Evolutionary conservation across 2,113 vertebrate species (phyloP).

Genomic region (Gobiocypris rarus): DNA sequence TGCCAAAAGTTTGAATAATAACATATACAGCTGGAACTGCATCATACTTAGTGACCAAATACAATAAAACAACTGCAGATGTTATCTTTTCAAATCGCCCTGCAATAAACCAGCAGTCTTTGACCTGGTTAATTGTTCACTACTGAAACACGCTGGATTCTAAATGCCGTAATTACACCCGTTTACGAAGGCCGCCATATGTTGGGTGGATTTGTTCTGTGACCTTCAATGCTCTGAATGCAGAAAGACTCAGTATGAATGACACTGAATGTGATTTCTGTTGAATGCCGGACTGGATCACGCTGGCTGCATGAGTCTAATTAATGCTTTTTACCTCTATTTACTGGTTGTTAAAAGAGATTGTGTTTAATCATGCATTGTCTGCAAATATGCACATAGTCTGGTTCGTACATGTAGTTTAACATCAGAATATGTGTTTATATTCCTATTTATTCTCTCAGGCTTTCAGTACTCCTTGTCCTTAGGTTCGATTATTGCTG

Average conservation of each 20-base stretch:
- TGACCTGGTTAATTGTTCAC: conserved; percentile 39
- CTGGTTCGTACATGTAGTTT: background rate
- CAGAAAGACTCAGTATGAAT: conserved; percentile 48
- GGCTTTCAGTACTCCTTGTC: too few relatives aligned
- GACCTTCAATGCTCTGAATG: conserved; percentile 23
- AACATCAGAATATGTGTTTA: background rate
- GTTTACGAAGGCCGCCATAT: background rate
- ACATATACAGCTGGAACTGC: background rate
- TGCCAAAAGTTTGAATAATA: too few relatives aligned
- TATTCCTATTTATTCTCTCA: too few relatives aligned
- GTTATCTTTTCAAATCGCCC: background rate
- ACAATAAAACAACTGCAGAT: background rate
- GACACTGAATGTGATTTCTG: conserved; percentile 48
- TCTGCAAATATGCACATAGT: background rate
- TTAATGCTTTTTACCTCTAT: background rate
- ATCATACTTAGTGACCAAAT: background rate
- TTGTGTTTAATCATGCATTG: background rate
- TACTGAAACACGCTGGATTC: too few relatives aligned
- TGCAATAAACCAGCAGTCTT: conserved; percentile 25
- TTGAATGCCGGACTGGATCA: conserved; percentile 21
- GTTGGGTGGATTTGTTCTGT: conserved; percentile 44
- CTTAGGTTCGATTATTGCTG: too few relatives aligned
- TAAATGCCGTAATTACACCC: background rate
- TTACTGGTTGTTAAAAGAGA: background rate
- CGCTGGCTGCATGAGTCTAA: conserved; percentile 30